Evolutionary conservation across 1,140 invertebrate species (phyloP).

Genomic region (Platyscapa corneri): DNA sequence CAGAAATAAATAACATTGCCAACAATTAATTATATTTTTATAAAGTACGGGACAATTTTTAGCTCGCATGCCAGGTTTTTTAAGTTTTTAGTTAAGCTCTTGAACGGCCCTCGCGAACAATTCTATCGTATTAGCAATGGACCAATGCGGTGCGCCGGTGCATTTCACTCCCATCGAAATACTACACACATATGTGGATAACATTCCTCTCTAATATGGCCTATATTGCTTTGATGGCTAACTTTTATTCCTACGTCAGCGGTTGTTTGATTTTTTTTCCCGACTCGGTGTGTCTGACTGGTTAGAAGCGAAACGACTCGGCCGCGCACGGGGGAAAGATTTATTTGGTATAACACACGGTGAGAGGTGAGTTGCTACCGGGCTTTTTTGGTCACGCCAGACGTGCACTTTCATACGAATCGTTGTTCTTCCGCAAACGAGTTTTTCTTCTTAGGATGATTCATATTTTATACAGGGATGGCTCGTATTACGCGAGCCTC

Average conservation of each 20-base stretch:
- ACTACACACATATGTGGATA: neutral
- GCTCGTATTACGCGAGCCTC: neutral
- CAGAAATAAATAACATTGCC: too few relatives aligned
- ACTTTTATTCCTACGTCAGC: constrained; percentile 23
- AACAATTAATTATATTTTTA: too few relatives aligned
- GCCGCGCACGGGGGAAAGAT: constrained; percentile 4
- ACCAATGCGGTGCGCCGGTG: neutral
- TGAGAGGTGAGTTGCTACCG: constrained; percentile 35
- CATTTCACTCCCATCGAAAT: neutral
- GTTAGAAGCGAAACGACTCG: neutral
- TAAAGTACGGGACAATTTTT: too few relatives aligned
- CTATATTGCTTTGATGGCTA: constrained; percentile 4
- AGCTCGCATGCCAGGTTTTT: too few relatives aligned
- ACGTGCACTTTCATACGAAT: constrained; percentile 23
- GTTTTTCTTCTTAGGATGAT: constrained; percentile 23
- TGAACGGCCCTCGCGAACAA: too few relatives aligned
- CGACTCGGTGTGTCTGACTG: neutral
- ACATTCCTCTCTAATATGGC: constrained; percentile 23
- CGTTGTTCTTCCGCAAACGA: constrained; percentile 23
- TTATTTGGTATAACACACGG: constrained; percentile 42
- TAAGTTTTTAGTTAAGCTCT: too few relatives aligned
- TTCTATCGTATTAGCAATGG: too few relatives aligned
- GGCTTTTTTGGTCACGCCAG: constrained; percentile 14
- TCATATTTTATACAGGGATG: constrained; percentile 17
- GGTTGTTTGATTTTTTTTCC: neutral